These are phyloP conservation scores for Euphydryas editha DNA, from an alignment of 2,888 invertebrate species.

Conservation along the genomic window DNA sequence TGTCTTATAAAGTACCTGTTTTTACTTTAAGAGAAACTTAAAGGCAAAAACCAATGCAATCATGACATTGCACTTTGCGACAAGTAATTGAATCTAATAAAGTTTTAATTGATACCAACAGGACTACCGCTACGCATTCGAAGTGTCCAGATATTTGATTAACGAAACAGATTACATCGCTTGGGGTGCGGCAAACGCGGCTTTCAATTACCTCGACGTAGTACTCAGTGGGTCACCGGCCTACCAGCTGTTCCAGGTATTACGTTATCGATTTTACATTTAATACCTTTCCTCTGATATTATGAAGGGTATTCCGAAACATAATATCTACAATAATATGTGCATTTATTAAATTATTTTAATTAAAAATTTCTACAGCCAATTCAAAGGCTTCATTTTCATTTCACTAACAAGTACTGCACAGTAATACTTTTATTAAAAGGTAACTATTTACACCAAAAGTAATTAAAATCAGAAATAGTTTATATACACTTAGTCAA, in stretches of 20 bases:
- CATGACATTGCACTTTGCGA: background rate
- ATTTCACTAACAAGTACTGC: too few species aligned
- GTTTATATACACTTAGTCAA: too few species aligned
- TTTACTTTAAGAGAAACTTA: too few species aligned
- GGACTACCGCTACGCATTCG: constrained; percentile 79
- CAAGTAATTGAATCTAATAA: background rate
- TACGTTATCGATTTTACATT: constrained; percentile 1
- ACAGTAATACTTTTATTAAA: too few species aligned
- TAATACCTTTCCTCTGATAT: background rate
- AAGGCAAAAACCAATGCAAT: too few species aligned
- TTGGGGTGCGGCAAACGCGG: constrained; percentile 78
- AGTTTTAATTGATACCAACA: constrained; percentile 45
- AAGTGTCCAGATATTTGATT: constrained; percentile 83
- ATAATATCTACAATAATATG: background rate
- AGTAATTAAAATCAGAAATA: too few species aligned
- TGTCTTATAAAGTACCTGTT: too few species aligned
- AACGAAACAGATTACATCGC: constrained; percentile 85
- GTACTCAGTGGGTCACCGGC: constrained; percentile 60
- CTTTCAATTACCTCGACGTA: constrained; percentile 65
- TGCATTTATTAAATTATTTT: too few species aligned
- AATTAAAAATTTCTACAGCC: too few species aligned
- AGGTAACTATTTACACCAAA: too few species aligned
- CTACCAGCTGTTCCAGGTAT: constrained; percentile 63
- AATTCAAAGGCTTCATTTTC: too few species aligned
- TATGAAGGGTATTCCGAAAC: background rate